phyloP scores from a whole-genome alignment of 2,113 vertebrate genomes.

The Acanthisitta chloris region DNA sequence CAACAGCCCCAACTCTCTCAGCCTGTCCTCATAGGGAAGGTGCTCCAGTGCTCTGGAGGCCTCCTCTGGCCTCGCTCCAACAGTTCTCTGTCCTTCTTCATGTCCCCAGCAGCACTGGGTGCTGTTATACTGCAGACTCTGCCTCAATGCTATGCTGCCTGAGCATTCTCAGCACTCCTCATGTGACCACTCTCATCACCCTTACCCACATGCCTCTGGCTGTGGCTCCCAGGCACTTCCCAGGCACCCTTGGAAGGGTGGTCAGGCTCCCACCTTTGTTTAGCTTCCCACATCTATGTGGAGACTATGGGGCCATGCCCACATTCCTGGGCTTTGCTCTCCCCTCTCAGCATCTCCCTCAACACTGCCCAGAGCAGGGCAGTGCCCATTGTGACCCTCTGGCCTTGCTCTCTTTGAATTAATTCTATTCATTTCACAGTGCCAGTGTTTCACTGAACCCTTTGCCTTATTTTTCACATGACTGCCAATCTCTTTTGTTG shows the following conservation, averaged over 20 bases:
- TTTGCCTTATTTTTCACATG: constrained; percentile 49
- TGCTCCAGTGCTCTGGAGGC: too few species aligned
- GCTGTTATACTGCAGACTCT: neutral
- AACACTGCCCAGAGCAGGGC: rapidly evolving
- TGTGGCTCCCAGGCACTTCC: rapidly evolving
- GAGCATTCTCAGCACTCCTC: neutral
- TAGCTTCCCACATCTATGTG: neutral
- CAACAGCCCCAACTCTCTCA: too few species aligned
- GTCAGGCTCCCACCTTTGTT: neutral
- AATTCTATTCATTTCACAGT: constrained; percentile 56
- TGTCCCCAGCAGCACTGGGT: rapidly evolving
- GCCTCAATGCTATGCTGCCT: neutral
- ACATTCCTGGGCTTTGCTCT: neutral
- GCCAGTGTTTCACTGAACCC: constrained; percentile 39
- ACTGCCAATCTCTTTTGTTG: constrained; percentile 25
- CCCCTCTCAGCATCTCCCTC: rapidly evolving
- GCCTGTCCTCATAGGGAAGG: too few species aligned
- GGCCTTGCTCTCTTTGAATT: constrained; percentile 1
- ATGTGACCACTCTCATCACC: rapidly evolving
- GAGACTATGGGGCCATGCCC: neutral
- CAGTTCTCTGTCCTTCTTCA: rapidly evolving
- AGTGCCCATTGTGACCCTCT: neutral
- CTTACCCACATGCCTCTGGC: rapidly evolving
- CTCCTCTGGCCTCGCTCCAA: too few species aligned
- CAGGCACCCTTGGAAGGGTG: rapidly evolving